phyloP scores from a whole-genome alignment of 2,888 invertebrate species.

The Drosophila incognita region DNA sequence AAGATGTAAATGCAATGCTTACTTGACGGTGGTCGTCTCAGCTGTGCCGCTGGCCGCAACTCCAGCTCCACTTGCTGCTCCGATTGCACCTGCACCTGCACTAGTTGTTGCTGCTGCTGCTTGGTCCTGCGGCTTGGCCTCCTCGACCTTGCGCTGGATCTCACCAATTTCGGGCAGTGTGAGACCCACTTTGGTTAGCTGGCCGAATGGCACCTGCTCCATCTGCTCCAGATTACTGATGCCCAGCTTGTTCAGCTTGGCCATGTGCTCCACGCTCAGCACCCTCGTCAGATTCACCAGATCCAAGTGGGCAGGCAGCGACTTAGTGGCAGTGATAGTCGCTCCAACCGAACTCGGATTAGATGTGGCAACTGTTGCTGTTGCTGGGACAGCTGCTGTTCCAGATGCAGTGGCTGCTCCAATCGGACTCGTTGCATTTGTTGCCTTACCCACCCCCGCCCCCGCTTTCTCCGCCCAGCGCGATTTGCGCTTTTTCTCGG shows the following conservation, averaged over 20 bases:
- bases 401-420: not conserved
- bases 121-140: conserved; percentile 47
- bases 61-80: conserved; percentile 8
- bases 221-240: conserved; percentile 88
- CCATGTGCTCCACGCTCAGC: conserved; percentile 87
- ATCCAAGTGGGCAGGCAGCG: conserved; percentile 85
- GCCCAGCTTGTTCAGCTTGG: conserved; percentile 87
- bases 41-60: not conserved
- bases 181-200: conserved; percentile 87
- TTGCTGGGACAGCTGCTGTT: not conserved
- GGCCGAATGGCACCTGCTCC: conserved; percentile 87
- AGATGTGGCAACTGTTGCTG: not conserved
- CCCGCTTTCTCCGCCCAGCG: conserved; percentile 81
- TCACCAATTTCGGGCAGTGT: conserved; percentile 87
- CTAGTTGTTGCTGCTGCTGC: not conserved
- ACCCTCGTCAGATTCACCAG: conserved; percentile 87
- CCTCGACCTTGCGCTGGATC: conserved; percentile 87
- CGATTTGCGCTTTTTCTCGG: conserved; percentile 83
- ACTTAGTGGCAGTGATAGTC: conserved; percentile 25
- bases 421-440: not conserved
- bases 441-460: conserved; percentile 4
- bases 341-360: conserved; percentile 2
- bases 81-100: conserved; percentile 37
- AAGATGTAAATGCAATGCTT: not conserved
- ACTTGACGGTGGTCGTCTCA: conserved; percentile 19